Percentiles rank a stretch among this genome's conserved stretches.
Conservation (phyloP, 2,888 invertebrate genomes). For the Aphidoletes aphidimyza region DNA sequence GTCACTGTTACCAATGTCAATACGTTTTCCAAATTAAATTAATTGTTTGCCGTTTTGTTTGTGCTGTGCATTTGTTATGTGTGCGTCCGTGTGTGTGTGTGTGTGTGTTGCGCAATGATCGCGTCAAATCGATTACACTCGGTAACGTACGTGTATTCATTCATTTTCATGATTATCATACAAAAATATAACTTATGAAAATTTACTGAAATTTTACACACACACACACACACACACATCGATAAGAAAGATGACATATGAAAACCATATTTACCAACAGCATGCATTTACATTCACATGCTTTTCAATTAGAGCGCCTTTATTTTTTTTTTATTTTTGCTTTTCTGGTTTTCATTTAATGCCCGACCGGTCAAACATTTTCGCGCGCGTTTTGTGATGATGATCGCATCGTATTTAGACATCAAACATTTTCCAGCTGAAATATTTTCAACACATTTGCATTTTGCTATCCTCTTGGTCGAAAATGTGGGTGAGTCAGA, state of each 20-base stretch:
- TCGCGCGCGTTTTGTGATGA: not conserved
- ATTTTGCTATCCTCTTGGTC: not conserved
- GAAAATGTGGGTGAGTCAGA: not conserved
- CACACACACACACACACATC: too few species aligned
- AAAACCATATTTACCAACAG: not conserved
- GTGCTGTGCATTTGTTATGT: too few species aligned
- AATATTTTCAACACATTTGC: not conserved
- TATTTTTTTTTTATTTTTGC: too few species aligned
- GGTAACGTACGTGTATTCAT: too few species aligned
- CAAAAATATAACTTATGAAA: too few species aligned
- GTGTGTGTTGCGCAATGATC: constrained; percentile 37
- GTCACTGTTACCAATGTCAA: constrained; percentile 48
- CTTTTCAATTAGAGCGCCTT: too few species aligned
- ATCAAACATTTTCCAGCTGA: not conserved
- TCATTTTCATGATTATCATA: too few species aligned
- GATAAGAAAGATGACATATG: not conserved
- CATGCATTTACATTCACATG: too few species aligned
- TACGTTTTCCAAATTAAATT: constrained; percentile 50
- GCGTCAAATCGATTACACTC: not conserved
- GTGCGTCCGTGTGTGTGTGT: too few species aligned
- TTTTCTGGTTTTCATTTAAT: too few species aligned
- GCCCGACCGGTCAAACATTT: too few species aligned
- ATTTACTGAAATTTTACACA: too few species aligned
- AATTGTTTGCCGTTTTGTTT: constrained; percentile 41
- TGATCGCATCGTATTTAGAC: not conserved